Evolutionary conservation across 2,113 vertebrate species (phyloP).

Genomic region (Cryptotis parvus): DNA sequence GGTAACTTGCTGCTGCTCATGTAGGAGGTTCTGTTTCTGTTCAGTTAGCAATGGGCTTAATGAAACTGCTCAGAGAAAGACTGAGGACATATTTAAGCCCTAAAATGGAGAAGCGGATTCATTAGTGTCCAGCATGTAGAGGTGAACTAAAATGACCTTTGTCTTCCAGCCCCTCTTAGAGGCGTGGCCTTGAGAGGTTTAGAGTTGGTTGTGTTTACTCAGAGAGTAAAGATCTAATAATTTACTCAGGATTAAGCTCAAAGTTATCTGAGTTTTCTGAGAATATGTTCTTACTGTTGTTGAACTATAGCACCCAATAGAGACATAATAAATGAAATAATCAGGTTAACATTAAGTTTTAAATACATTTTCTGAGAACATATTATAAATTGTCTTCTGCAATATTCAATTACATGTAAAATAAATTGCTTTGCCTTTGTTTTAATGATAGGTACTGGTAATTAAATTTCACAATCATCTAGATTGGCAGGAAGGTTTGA

Average conservation of each 20-base stretch:
- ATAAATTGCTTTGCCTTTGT: slow-evolving; percentile 67
- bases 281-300: not conserved
- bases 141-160: not conserved
- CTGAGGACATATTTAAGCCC: not conserved
- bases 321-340: slow-evolving; percentile 58
- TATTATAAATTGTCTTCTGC: slow-evolving; percentile 62
- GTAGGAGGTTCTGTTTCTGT: not conserved
- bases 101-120: slow-evolving; percentile 7
- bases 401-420: slow-evolving; percentile 65
- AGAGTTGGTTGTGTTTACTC: not conserved
- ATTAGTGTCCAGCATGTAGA: not conserved
- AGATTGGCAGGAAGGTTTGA: slow-evolving; percentile 67
- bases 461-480: slow-evolving; percentile 73
- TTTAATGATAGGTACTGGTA: slow-evolving; percentile 69
- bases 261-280: slow-evolving; percentile 17
- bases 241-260: not conserved
- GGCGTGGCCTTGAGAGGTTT: not conserved
- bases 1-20: not conserved
- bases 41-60: not conserved
- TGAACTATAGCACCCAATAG: not conserved
- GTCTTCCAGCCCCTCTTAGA: not conserved
- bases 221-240: slow-evolving; percentile 18
- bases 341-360: slow-evolving; percentile 67
- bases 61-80: not conserved
- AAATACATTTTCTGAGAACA: slow-evolving; percentile 64